Evolutionary conservation across 2,888 invertebrate genomes (phyloP).

Genomic region (Pterostichus madidus): DNA sequence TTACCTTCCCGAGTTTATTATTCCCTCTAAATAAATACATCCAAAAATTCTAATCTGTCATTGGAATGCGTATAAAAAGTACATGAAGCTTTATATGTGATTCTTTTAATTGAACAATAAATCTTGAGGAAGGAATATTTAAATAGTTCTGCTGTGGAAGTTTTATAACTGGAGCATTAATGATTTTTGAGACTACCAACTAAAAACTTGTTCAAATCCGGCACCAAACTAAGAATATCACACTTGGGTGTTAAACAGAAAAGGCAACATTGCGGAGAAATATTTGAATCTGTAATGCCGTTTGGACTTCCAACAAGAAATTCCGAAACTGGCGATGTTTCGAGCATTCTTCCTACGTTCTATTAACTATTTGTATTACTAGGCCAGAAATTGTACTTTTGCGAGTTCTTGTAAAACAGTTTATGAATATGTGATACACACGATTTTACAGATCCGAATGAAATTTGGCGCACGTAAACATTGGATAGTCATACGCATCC

Average conservation of each 20-base stretch:
- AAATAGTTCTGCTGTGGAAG: background rate
- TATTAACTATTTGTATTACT: too few relatives aligned
- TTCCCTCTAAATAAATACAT: slow-evolving; percentile 42
- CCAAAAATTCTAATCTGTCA: background rate
- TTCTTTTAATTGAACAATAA: slow-evolving; percentile 47
- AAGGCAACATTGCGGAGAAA: background rate
- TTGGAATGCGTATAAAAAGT: slow-evolving; percentile 41
- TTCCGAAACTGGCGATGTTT: too few relatives aligned
- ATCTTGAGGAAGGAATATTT: slow-evolving; percentile 18
- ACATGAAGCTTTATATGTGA: background rate
- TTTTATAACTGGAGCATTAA: slow-evolving; percentile 32
- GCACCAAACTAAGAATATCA: background rate
- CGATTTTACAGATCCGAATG: too few relatives aligned
- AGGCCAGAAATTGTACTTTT: too few relatives aligned
- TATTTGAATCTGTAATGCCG: too few relatives aligned
- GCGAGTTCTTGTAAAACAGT: too few relatives aligned
- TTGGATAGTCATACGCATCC: too few relatives aligned
- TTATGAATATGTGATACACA: too few relatives aligned
- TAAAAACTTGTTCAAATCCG: background rate
- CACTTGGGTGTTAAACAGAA: slow-evolving; percentile 1
- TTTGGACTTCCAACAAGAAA: background rate
- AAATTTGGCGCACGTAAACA: too few relatives aligned
- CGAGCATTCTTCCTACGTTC: too few relatives aligned
- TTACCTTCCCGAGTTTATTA: background rate
- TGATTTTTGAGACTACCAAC: slow-evolving; percentile 9